These are phyloP conservation scores for Lepidochrysops patricia DNA, from an alignment of 2,888 invertebrate species.

Conservation along the genomic window DNA sequence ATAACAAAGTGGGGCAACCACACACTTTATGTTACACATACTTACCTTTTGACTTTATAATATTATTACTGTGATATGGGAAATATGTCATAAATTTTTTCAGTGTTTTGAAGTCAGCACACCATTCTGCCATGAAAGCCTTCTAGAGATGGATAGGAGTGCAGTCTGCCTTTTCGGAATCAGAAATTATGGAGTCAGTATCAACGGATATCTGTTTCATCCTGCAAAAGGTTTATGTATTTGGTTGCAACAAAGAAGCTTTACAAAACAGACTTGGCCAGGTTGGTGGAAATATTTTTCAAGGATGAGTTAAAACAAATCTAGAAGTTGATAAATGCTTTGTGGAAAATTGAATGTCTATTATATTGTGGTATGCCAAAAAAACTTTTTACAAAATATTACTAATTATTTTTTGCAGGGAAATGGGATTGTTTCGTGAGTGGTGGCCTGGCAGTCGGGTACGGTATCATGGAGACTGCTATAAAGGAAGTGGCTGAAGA, in stretches of 20 bases:
- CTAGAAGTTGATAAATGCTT: too few relatives aligned
- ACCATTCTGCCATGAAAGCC: constrained; percentile 66
- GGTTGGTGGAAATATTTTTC: constrained; percentile 53
- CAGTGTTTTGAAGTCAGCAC: constrained; percentile 93
- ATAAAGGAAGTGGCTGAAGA: constrained; percentile 96
- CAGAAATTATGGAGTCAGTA: constrained; percentile 94
- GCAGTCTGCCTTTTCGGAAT: constrained; percentile 96
- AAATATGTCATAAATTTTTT: constrained; percentile 38
- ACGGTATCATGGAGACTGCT: constrained; percentile 90
- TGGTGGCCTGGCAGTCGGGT: constrained; percentile 92
- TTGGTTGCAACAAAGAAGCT: constrained; percentile 94
- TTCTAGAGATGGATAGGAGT: constrained; percentile 90
- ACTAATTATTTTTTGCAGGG: constrained; percentile 45
- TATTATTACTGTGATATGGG: too few relatives aligned
- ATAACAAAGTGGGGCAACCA: too few relatives aligned
- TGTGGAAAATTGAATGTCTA: too few relatives aligned
- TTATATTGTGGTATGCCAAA: too few relatives aligned
- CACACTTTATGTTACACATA: too few relatives aligned
- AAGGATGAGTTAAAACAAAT: background rate
- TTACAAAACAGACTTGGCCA: constrained; percentile 96
- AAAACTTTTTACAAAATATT: background rate
- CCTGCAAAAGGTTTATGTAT: constrained; percentile 89
- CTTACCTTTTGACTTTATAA: too few relatives aligned
- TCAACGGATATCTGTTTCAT: constrained; percentile 93
- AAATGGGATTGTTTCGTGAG: constrained; percentile 97